Conservation (phyloP, 2,888 invertebrate species). For the Drosophila cognata region DNA sequence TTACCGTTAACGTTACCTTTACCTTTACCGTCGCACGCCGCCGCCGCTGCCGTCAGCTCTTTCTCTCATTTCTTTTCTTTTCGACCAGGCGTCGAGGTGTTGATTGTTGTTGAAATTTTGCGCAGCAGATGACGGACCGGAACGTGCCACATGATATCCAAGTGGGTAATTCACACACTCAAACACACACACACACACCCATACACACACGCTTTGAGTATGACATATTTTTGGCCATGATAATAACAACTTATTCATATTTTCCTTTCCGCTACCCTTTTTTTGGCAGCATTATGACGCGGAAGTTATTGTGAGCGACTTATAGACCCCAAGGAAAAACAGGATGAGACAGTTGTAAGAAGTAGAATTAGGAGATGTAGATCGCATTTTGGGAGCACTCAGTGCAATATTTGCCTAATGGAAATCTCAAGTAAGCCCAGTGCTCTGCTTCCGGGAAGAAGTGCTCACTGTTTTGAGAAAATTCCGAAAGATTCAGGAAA, state of each 20-base stretch:
- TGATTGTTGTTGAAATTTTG: constrained; percentile 77
- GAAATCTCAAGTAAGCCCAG: constrained; percentile 5
- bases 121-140: constrained; percentile 58
- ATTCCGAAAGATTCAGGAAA: background rate
- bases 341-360: constrained; percentile 8
- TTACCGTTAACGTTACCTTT: constrained; percentile 18
- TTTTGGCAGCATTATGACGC: constrained; percentile 42
- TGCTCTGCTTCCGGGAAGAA: background rate
- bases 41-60: background rate
- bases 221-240: constrained; percentile 73
- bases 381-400: background rate
- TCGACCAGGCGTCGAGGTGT: constrained; percentile 62
- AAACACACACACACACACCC: constrained; percentile 6
- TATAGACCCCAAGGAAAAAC: constrained; percentile 8
- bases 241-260: constrained; percentile 74
- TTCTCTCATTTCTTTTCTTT: constrained; percentile 16
- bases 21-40: constrained; percentile 5
- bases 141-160: constrained; percentile 48
- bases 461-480: background rate
- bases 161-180: constrained; percentile 40
- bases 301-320: constrained; percentile 46
- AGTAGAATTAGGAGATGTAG: background rate
- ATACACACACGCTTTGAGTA: constrained; percentile 25
- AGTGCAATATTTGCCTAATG: constrained; percentile 6
- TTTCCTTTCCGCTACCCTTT: constrained; percentile 25